These are phyloP conservation scores for Phyllostomus hastatus DNA, from an alignment of 2,113 vertebrate genomes.

Conservation along the genomic window DNA sequence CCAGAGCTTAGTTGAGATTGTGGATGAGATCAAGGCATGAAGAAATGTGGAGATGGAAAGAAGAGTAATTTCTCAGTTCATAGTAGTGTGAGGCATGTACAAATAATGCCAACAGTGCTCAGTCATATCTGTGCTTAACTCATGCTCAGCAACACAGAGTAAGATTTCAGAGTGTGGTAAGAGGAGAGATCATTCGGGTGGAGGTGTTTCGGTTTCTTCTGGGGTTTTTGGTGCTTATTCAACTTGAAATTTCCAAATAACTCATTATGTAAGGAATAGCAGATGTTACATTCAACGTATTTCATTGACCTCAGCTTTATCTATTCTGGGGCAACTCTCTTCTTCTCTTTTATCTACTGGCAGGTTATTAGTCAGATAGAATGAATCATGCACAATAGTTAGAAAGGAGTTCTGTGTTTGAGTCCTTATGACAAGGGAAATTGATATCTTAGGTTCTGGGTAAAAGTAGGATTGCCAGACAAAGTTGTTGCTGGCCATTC, in stretches of 20 bases:
- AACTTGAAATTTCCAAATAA: slow-evolving; percentile 55
- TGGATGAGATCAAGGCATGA: not conserved
- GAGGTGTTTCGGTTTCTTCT: not conserved
- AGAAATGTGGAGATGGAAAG: not conserved
- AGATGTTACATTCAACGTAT: not conserved
- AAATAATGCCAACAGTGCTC: not conserved
- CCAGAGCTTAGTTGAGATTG: not conserved
- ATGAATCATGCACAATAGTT: slow-evolving; percentile 30
- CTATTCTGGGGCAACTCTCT: not conserved
- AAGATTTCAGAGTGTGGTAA: not conserved
- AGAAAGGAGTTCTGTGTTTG: slow-evolving; percentile 1
- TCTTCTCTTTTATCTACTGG: not conserved
- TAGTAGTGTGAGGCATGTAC: not conserved
- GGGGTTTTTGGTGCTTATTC: slow-evolving; percentile 54
- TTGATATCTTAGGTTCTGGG: not conserved
- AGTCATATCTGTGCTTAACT: not conserved
- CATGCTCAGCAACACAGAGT: not conserved
- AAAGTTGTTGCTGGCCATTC: not conserved
- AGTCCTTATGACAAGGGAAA: not conserved
- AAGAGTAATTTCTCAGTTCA: not conserved
- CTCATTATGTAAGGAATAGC: not conserved
- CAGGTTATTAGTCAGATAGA: not conserved
- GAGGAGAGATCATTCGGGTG: not conserved
- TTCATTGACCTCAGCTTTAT: not conserved
- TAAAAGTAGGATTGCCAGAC: not conserved